Conservation (phyloP, 2,113 vertebrate genomes). For the Calonectris borealis region DNA sequence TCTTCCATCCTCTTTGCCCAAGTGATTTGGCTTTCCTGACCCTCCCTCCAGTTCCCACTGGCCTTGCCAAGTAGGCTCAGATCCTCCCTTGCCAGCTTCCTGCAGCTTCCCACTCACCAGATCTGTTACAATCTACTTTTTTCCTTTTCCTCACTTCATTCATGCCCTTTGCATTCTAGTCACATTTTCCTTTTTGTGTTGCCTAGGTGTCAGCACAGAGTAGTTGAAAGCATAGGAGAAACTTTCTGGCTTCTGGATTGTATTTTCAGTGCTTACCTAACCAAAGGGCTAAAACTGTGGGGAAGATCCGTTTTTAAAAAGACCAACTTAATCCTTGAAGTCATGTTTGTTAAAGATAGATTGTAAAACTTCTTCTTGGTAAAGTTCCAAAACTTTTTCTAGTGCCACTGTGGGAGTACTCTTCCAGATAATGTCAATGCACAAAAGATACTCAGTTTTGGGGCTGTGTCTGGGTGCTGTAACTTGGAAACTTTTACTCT, state of each 20-base stretch:
- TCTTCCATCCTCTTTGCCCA: neutral
- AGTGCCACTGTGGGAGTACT: neutral
- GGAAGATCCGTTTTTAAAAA: neutral
- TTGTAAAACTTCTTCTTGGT: neutral
- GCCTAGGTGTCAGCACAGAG: slow-evolving; percentile 36
- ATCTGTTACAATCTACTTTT: slow-evolving; percentile 1
- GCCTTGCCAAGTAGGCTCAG: slow-evolving; percentile 34
- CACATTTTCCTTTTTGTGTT: slow-evolving; percentile 50
- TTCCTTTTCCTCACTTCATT: slow-evolving; percentile 35
- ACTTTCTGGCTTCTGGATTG: neutral
- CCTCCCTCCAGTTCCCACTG: slow-evolving; percentile 24
- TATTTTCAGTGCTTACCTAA: slow-evolving; percentile 32
- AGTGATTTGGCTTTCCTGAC: slow-evolving; percentile 13
- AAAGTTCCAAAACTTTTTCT: neutral
- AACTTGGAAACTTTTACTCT: neutral
- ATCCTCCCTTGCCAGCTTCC: slow-evolving; percentile 24
- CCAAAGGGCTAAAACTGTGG: neutral
- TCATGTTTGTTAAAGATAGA: neutral
- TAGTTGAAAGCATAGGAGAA: slow-evolving; percentile 23
- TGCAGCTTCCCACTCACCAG: slow-evolving; percentile 14
- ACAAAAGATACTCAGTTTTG: neutral
- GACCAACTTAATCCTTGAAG: neutral
- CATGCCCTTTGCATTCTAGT: slow-evolving; percentile 39
- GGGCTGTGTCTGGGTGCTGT: neutral
- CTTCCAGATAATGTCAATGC: neutral